Evolutionary conservation across 2,888 invertebrate genomes (phyloP).

Genomic region (Nineta flava): DNA sequence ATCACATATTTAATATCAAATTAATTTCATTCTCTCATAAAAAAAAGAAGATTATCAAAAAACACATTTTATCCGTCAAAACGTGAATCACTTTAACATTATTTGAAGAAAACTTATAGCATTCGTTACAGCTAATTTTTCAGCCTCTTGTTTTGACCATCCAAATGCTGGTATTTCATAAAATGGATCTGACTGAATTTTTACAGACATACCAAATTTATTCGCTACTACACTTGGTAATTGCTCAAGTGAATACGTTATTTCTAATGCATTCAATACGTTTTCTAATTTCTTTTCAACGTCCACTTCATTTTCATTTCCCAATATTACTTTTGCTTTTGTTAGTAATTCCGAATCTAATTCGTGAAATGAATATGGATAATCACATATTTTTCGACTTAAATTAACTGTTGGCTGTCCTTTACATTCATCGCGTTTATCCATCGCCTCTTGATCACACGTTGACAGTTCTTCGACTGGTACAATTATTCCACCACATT

Average conservation of each 20-base stretch:
- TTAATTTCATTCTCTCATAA: no score
- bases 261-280: background rate
- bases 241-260: background rate
- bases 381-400: background rate
- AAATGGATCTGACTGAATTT: background rate
- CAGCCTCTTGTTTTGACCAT: background rate
- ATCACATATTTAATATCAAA: no score
- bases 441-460: background rate
- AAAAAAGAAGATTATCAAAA: no score
- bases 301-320: background rate
- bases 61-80: no score
- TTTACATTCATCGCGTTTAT: background rate
- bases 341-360: background rate
- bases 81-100: background rate
- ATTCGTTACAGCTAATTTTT: background rate
- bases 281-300: background rate
- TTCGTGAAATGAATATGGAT: background rate
- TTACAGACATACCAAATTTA: background rate
- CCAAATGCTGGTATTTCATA: background rate
- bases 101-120: background rate
- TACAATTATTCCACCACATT: constrained; percentile 4
- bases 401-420: background rate
- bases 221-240: background rate
- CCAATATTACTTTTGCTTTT: background rate
- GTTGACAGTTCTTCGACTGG: constrained; percentile 4